Conservation (phyloP, 2,888 invertebrate species). For the Macaria liturata region DNA sequence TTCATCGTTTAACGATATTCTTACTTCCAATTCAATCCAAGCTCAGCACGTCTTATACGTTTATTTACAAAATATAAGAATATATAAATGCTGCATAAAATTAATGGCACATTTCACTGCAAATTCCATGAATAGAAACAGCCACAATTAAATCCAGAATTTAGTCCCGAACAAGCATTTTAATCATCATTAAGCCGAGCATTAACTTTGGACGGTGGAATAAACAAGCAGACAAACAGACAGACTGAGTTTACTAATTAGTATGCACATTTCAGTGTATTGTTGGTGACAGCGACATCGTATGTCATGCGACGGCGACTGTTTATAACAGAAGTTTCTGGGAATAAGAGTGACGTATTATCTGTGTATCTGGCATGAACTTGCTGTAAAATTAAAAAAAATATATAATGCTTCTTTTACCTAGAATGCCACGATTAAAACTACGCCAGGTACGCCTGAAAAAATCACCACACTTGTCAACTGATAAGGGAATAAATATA, state of each 20-base stretch:
- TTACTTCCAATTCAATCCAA: too few species aligned
- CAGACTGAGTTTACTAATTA: constrained; percentile 26
- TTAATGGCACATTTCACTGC: constrained; percentile 15
- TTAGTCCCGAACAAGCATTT: constrained; percentile 25
- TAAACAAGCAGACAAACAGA: constrained; percentile 26
- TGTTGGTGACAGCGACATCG: constrained; percentile 17
- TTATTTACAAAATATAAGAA: too few species aligned
- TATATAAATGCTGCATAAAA: neutral
- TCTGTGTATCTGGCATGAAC: too few species aligned
- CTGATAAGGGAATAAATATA: too few species aligned
- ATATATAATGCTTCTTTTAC: too few species aligned
- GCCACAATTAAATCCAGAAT: constrained; percentile 20
- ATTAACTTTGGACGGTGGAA: constrained; percentile 20
- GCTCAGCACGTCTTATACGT: too few species aligned
- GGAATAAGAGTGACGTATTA: neutral
- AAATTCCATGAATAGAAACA: constrained; percentile 25
- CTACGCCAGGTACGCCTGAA: too few species aligned
- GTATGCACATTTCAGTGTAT: constrained; percentile 23
- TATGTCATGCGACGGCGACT: constrained; percentile 13
- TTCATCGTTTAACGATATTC: too few species aligned
- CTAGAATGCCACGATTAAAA: too few species aligned
- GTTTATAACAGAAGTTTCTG: neutral
- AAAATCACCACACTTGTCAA: too few species aligned
- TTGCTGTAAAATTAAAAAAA: too few species aligned
- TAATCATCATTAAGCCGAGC: constrained; percentile 27